These are phyloP conservation scores for Plumapathes pennacea DNA, from an alignment of 92 coral and sea anemone species.

Conservation along the genomic window DNA sequence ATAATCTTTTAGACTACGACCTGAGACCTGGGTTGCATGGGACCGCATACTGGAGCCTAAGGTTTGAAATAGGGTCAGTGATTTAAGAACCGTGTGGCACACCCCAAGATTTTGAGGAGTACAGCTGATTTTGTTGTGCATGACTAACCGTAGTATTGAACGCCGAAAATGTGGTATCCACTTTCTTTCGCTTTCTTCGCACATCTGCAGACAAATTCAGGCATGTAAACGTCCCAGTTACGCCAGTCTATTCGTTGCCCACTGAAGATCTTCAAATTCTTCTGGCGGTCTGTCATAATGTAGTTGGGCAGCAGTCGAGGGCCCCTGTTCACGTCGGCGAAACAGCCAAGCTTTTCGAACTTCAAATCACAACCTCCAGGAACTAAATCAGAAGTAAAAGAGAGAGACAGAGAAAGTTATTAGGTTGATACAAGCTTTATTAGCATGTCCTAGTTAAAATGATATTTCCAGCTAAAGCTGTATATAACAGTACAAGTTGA, in stretches of 20 bases:
- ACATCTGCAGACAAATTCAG: conserved; percentile 75
- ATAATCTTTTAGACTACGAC: too few species aligned
- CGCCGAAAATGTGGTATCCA: conserved; percentile 67
- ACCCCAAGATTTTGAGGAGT: too few species aligned
- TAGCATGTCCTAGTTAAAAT: not conserved
- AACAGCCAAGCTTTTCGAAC: conserved; percentile 76
- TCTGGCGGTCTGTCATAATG: conserved; percentile 76
- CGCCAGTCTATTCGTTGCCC: conserved; percentile 72
- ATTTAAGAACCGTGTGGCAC: too few species aligned
- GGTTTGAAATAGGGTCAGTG: too few species aligned
- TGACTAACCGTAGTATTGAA: conserved; percentile 78
- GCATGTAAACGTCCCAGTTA: conserved; percentile 82
- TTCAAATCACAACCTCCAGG: conserved; percentile 62
- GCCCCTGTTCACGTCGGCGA: conserved; percentile 33
- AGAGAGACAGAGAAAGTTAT: not conserved
- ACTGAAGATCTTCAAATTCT: conserved; percentile 26
- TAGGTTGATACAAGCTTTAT: too few species aligned
- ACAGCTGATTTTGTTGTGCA: too few species aligned
- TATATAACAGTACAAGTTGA: too few species aligned
- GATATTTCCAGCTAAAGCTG: not conserved
- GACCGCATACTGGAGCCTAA: too few species aligned
- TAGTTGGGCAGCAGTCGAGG: conserved; percentile 67
- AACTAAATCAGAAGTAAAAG: conserved; percentile 10
- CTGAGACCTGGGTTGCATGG: too few species aligned
- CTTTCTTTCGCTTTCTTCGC: conserved; percentile 64